A percentile compares a stretch with the other conserved stretches of the same genome.
These are phyloP conservation scores for Palythoa grandis DNA, from an alignment of 92 coral and sea anemone genomes.

Conservation along the genomic window DNA sequence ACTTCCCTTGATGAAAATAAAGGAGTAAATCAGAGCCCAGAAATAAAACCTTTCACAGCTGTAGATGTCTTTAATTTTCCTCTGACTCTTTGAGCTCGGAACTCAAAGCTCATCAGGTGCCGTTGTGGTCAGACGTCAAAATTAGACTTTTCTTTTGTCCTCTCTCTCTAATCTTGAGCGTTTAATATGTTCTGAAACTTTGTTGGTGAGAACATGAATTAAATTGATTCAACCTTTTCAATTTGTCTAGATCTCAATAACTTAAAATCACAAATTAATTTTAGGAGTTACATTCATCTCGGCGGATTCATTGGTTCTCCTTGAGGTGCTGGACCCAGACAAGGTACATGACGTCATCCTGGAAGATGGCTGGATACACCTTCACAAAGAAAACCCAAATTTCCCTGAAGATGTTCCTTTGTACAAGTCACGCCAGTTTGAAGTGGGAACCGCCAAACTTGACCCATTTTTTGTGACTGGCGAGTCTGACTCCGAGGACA, in stretches of 20 bases:
- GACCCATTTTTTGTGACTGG: slow-evolving; percentile 66
- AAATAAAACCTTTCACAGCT: not conserved
- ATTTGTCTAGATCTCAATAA: no score
- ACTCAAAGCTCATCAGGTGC: not conserved
- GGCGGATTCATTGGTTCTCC: slow-evolving; percentile 72
- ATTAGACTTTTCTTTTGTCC: not conserved
- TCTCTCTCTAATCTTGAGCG: not conserved
- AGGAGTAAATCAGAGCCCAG: no score
- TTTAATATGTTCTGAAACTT: no score
- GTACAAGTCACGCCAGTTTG: slow-evolving; percentile 80
- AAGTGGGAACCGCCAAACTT: slow-evolving; percentile 70
- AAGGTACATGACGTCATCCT: slow-evolving; percentile 60
- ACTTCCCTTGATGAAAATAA: no score
- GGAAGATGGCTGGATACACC: slow-evolving; percentile 77
- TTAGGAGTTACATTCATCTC: slow-evolving; percentile 61
- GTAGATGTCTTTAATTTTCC: not conserved
- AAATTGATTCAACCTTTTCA: no score
- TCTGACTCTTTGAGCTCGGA: not conserved
- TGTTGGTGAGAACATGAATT: no score
- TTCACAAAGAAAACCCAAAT: slow-evolving; percentile 47
- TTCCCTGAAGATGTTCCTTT: slow-evolving; percentile 62
- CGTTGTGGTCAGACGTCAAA: not conserved
- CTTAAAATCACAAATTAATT: no score
- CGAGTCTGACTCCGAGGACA: not conserved
- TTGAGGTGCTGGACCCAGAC: slow-evolving; percentile 55